Conservation (phyloP, 2,797 vertebrate genomes). For the Gymnothorax reevesii region DNA sequence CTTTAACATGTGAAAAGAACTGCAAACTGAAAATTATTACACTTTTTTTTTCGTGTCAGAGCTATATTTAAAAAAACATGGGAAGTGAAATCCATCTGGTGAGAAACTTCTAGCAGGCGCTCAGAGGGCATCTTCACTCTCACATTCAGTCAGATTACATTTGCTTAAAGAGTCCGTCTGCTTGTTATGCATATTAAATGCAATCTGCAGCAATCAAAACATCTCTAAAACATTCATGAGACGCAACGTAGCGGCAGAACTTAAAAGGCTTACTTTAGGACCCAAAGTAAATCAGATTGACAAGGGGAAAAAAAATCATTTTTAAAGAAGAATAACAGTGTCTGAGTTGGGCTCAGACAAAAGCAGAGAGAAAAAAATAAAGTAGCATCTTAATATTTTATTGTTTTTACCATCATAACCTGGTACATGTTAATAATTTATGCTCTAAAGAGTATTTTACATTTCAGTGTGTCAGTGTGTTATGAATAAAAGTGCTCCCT, state of each 20-base stretch:
- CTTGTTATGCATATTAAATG: slow-evolving; percentile 34
- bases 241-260: slow-evolving; percentile 13
- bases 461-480: slow-evolving; percentile 22
- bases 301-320: background rate
- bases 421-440: slow-evolving; percentile 32
- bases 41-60: background rate
- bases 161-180: slow-evolving; percentile 13
- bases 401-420: slow-evolving; percentile 21
- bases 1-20: background rate
- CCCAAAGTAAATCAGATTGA: slow-evolving; percentile 29
- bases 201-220: slow-evolving; percentile 29
- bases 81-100: background rate
- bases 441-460: slow-evolving; percentile 24
- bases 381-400: slow-evolving; percentile 28
- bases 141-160: slow-evolving; percentile 13
- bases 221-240: slow-evolving; percentile 36
- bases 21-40: background rate
- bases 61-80: background rate
- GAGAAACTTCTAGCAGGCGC: background rate
- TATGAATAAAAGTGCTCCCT: slow-evolving; percentile 18
- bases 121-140: slow-evolving; percentile 9
- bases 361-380: background rate
- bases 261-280: slow-evolving; percentile 30
- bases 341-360: slow-evolving; percentile 4
- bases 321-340: slow-evolving; percentile 26